Evolutionary conservation across 2,888 invertebrate species (phyloP), one percentile per base, ranked within the genome.

Genomic region (Anthophora plumipes): DNA sequence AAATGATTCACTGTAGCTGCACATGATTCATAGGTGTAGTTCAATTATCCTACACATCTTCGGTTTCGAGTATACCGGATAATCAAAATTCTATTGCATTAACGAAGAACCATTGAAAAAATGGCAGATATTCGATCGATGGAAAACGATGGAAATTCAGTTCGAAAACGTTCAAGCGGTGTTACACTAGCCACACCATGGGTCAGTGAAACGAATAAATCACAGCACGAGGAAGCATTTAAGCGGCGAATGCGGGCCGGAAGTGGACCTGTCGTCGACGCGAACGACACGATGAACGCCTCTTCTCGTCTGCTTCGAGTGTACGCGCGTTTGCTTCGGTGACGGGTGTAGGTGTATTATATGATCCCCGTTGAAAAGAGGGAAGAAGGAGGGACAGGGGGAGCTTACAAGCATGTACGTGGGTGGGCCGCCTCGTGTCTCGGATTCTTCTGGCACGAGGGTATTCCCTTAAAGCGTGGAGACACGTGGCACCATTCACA

Each of bases 181-280:
- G n/a, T n/a, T 12, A n/a, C 61, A 25, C 17, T 31, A 2, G 37
- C 7, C 72, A 46, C 61, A n/a, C 41, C 39, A 25, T 37, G 76
- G n/a, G 54, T 67, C 72, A 48, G 46, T 31, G 64, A 73, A 79
- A 75, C 72, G 75, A 61, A 71, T 78, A 64, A 72, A 75, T 74
- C 78, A 73, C 69, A 39, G 77, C 79, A 85, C 69, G 81, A 82
- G 85, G 87, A 86, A 86, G 83, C 69, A 77, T 71, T 85, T 82
- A 85, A 79, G 80, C 80, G 63, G 55, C 85, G 85, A 87, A 85
- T 79, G 84, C 88, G 85, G 85, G 76, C 89, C 89, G 90, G 90
- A 91, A 91, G 91, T 89, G 87, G 90, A 87, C 90, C 89, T 90
- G 90, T 90, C 90, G 85, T 87, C 89, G 86, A 81, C 80, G 86